Evolutionary conservation across 2,113 vertebrate species (phyloP).

Genomic region (Tachysurus fulvidraco): DNA sequence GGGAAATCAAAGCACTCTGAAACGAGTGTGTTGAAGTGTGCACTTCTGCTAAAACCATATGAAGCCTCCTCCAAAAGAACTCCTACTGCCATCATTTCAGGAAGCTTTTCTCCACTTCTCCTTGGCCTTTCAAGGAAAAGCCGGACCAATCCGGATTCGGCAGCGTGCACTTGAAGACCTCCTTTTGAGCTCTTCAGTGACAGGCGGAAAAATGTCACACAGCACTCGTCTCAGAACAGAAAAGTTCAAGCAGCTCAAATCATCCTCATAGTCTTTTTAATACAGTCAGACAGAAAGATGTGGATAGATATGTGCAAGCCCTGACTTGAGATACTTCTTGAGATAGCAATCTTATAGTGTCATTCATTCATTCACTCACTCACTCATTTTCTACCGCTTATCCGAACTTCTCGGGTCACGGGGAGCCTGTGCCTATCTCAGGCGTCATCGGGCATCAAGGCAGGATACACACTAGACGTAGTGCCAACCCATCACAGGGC

Average conservation of each 20-base stretch:
- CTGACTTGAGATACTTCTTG: background rate
- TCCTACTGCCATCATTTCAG: background rate
- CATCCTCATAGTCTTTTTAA: slow-evolving; percentile 32
- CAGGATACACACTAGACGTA: too few relatives aligned
- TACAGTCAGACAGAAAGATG: background rate
- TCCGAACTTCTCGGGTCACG: too few relatives aligned
- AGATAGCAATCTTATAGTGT: background rate
- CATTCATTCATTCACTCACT: too few relatives aligned
- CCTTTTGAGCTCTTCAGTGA: slow-evolving; percentile 21
- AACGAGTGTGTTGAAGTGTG: slow-evolving; percentile 1
- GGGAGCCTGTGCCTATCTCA: too few relatives aligned
- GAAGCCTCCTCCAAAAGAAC: slow-evolving; percentile 10
- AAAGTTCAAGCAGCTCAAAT: slow-evolving; percentile 41
- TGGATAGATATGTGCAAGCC: background rate
- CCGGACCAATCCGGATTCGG: slow-evolving; percentile 19
- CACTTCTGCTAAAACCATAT: background rate
- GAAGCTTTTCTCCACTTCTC: background rate
- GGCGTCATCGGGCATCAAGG: too few relatives aligned
- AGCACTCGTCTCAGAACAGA: slow-evolving; percentile 44
- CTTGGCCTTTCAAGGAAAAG: background rate
- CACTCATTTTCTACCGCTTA: too few relatives aligned
- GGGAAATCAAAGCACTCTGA: slow-evolving; percentile 7
- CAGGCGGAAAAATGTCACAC: slow-evolving; percentile 45
- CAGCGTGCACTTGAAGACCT: background rate
- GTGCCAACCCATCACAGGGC: too few relatives aligned